Evolutionary conservation across 2,888 invertebrate genomes (phyloP).

Genomic region (Selenia dentaria): DNA sequence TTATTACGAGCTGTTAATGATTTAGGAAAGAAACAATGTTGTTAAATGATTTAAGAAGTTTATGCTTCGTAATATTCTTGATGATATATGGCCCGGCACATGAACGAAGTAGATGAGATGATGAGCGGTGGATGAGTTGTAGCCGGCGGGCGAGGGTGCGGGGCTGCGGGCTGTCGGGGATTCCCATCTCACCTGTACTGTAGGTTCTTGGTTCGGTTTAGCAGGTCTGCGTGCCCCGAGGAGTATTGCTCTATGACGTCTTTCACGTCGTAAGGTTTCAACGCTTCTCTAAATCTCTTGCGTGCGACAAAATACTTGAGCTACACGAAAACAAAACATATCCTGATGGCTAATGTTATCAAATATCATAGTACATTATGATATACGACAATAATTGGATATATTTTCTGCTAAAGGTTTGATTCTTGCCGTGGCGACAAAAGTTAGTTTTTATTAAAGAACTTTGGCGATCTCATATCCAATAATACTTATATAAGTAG

Average conservation of each 20-base stretch:
- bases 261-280: slow-evolving; percentile 97
- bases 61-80: too few relatives aligned
- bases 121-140: slow-evolving; percentile 47
- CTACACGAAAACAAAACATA: slow-evolving; percentile 84
- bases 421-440: background rate
- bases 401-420: background rate
- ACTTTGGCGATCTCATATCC: too few relatives aligned
- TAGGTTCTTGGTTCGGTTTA: slow-evolving; percentile 94
- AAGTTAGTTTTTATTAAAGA: background rate
- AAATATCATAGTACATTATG: slow-evolving; percentile 4
- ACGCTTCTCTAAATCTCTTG: slow-evolving; percentile 95
- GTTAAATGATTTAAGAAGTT: too few relatives aligned
- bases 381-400: background rate
- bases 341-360: slow-evolving; percentile 50
- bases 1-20: too few relatives aligned
- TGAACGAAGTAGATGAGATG: slow-evolving; percentile 41
- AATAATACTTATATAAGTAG: too few relatives aligned
- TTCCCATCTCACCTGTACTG: slow-evolving; percentile 89
- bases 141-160: slow-evolving; percentile 33
- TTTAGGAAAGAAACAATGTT: too few relatives aligned
- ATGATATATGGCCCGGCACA: too few relatives aligned
- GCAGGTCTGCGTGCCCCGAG: slow-evolving; percentile 94
- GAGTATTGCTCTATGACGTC: slow-evolving; percentile 97
- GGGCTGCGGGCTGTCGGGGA: slow-evolving; percentile 25
- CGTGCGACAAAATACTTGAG: slow-evolving; percentile 96